phyloP scores from a whole-genome alignment of 1,140 invertebrate genomes.

The Drosophila lowei region DNA sequence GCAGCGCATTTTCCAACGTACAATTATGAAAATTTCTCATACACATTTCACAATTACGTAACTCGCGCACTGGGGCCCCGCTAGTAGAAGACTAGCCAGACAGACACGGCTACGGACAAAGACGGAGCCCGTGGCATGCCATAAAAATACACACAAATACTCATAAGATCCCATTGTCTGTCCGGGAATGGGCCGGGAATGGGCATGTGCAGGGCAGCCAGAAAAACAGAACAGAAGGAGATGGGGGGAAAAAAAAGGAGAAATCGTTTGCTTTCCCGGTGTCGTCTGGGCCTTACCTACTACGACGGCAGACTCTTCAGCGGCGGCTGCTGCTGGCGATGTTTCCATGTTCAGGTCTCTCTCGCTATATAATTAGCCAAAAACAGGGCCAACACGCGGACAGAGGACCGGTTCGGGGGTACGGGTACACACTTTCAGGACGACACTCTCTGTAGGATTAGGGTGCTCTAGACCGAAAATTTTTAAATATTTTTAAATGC shows the following conservation, averaged over 20 bases:
- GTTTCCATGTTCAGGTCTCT: conserved; percentile 66
- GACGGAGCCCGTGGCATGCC: conserved; percentile 45
- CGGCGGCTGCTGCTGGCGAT: conserved; percentile 51
- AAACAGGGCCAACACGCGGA: conserved; percentile 53
- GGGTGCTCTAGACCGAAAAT: conserved; percentile 25
- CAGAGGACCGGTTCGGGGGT: conserved; percentile 14
- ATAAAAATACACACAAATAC: conserved; percentile 72
- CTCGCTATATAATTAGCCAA: conserved; percentile 74
- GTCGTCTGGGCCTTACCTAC: conserved; percentile 51
- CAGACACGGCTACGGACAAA: conserved; percentile 18
- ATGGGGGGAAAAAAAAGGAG: conserved; percentile 33
- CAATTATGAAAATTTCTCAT: conserved; percentile 60
- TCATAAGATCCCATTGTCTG: conserved; percentile 49
- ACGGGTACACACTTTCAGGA: conserved; percentile 48
- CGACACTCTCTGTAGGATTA: conserved; percentile 56
- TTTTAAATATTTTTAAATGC: conserved; percentile 33
- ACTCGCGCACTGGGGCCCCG: conserved; percentile 46
- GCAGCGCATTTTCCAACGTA: conserved; percentile 49
- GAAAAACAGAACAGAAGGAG: background rate
- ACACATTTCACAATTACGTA: conserved; percentile 60
- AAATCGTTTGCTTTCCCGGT: conserved; percentile 29
- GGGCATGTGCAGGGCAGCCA: background rate
- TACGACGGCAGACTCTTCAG: conserved; percentile 26
- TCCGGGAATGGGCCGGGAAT: conserved; percentile 9
- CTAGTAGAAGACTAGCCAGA: conserved; percentile 7